Evolutionary conservation across 2,113 vertebrate species (phyloP).

Genomic region (Falcunculus frontatus): DNA sequence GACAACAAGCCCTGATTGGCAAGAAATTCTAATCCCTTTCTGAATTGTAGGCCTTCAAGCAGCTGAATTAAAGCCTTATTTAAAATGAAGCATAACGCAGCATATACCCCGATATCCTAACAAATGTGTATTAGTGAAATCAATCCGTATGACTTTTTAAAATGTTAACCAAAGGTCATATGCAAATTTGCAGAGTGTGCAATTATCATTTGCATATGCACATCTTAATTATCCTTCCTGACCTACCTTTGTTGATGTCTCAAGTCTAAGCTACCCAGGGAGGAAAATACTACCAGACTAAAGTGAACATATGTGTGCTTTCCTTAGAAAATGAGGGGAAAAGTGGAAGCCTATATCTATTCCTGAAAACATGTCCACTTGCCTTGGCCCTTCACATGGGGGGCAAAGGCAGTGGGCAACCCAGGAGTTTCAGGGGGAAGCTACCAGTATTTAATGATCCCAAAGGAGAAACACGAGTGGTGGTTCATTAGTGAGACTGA

Average conservation of each 20-base stretch:
- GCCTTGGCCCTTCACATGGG: neutral
- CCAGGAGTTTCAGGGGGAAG: neutral
- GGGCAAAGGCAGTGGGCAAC: neutral
- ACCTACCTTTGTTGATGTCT: neutral
- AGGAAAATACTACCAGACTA: neutral
- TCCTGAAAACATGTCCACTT: rapidly evolving
- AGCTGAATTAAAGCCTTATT: neutral
- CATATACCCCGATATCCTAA: neutral
- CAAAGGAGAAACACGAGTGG: rapidly evolving
- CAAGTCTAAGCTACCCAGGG: neutral
- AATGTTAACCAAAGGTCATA: neutral
- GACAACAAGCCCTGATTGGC: rapidly evolving
- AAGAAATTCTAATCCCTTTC: neutral
- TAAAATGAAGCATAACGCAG: neutral
- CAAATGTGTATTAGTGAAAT: neutral
- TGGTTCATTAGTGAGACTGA: neutral
- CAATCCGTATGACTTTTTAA: neutral
- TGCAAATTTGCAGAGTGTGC: neutral
- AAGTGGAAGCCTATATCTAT: neutral
- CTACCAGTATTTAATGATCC: neutral
- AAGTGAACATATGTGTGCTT: neutral
- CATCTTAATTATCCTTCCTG: neutral
- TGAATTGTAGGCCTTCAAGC: neutral
- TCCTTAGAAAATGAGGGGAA: neutral
- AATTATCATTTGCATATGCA: neutral